Percentiles rank a stretch among this genome's conserved stretches.
These are phyloP conservation scores for Paraplagusia blochii DNA, from an alignment of 2,113 vertebrate species.

Conservation along the genomic window DNA sequence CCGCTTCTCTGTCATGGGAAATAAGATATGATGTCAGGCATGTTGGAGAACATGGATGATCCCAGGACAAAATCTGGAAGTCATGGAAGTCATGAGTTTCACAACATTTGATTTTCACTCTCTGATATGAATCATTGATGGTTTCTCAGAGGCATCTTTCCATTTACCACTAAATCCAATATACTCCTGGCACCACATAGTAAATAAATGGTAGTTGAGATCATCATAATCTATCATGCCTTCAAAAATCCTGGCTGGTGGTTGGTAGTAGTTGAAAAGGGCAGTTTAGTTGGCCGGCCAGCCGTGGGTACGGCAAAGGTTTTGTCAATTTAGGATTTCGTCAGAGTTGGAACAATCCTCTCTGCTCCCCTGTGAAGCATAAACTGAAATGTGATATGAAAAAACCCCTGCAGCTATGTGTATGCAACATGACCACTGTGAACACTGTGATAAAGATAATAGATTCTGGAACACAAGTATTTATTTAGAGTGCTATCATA, in stretches of 20 bases:
- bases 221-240: conserved; percentile 12
- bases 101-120: conserved; percentile 7
- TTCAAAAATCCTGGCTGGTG: conserved; percentile 20
- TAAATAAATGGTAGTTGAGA: conserved; percentile 12
- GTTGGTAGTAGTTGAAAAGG: neutral
- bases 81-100: conserved; percentile 1
- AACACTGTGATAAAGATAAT: conserved; percentile 10
- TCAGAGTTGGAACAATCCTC: conserved; percentile 7
- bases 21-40: conserved; percentile 38
- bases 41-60: conserved; percentile 36
- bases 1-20: conserved; percentile 47
- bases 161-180: conserved; percentile 25
- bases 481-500: neutral
- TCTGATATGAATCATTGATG: conserved; percentile 21
- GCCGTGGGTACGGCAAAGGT: conserved; percentile 1
- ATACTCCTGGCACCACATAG: conserved; percentile 2
- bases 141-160: conserved; percentile 25
- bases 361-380: conserved; percentile 11
- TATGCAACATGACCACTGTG: conserved; percentile 15
- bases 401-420: conserved; percentile 13
- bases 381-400: conserved; percentile 33
- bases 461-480: conserved; percentile 4
- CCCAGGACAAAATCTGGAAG: conserved; percentile 27
- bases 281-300: conserved; percentile 11
- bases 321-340: conserved; percentile 14